These are phyloP conservation scores for Triplophysa tibetana DNA, from an alignment of 2,113 vertebrate genomes.

Conservation along the genomic window DNA sequence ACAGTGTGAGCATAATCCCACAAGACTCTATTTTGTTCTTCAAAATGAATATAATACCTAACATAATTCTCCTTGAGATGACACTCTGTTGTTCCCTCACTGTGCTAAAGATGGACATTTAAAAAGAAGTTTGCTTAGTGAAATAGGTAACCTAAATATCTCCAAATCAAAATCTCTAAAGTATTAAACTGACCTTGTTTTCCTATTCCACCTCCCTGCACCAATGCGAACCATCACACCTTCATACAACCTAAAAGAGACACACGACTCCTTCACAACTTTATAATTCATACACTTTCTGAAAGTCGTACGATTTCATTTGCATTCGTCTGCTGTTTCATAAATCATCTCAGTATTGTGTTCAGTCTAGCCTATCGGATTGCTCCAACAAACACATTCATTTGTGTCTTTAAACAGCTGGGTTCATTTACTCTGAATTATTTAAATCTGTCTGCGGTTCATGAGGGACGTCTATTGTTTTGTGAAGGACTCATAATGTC, in stretches of 20 bases:
- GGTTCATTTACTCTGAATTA: conserved; percentile 38
- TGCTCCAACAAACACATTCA: conserved; percentile 14
- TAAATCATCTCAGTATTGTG: neutral
- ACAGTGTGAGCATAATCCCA: too few relatives aligned
- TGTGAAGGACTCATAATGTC: conserved; percentile 17
- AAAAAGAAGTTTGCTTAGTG: neutral
- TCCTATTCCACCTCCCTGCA: neutral
- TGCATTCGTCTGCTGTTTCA: neutral
- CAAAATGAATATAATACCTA: too few relatives aligned
- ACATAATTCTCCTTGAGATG: too few relatives aligned
- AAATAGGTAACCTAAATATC: conserved; percentile 28
- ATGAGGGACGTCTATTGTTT: neutral
- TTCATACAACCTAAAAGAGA: conserved; percentile 6
- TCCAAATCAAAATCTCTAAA: conserved; percentile 20
- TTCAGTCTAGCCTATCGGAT: conserved; percentile 13
- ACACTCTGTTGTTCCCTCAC: too few relatives aligned
- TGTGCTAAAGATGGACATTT: neutral
- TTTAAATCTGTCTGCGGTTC: conserved; percentile 22
- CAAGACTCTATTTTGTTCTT: too few relatives aligned
- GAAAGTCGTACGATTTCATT: too few relatives aligned
- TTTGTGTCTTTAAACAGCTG: conserved; percentile 27
- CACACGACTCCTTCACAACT: neutral
- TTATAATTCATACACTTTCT: too few relatives aligned
- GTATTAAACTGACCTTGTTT: conserved; percentile 38
- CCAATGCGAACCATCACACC: conserved; percentile 4